Evolutionary conservation across 2,113 vertebrate genomes (phyloP).

Genomic region (Heterocephalus glaber): DNA sequence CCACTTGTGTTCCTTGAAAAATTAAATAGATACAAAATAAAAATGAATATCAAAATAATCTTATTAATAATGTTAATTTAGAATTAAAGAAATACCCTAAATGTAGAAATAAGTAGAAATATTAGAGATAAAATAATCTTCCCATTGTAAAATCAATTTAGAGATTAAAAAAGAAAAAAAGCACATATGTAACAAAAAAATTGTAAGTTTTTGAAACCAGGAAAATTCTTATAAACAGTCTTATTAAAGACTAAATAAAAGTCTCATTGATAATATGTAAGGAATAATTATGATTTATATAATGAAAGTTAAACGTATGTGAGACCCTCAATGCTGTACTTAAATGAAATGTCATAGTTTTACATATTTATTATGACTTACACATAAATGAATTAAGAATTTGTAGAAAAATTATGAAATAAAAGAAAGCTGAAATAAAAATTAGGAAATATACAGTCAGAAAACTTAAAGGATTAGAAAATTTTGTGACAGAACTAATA

Average conservation of each 20-base stretch:
- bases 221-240: neutral
- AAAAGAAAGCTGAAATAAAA: neutral
- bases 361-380: neutral
- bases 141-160: neutral
- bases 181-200: neutral
- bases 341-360: neutral
- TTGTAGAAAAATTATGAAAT: neutral
- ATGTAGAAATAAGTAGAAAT: neutral
- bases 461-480: neutral
- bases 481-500: neutral
- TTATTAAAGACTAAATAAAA: neutral
- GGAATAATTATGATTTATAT: neutral
- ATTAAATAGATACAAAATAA: slow-evolving; percentile 10
- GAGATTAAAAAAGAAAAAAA: neutral
- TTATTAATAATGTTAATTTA: neutral
- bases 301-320: neutral
- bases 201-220: neutral
- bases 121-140: neutral
- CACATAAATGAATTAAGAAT: neutral
- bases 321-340: neutral
- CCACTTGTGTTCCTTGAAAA: neutral
- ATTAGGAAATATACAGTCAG: neutral
- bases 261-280: neutral
- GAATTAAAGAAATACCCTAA: neutral
- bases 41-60: neutral